Evolutionary conservation across 2,113 vertebrate genomes (phyloP).

Genomic region (Phyllopteryx taeniolatus): DNA sequence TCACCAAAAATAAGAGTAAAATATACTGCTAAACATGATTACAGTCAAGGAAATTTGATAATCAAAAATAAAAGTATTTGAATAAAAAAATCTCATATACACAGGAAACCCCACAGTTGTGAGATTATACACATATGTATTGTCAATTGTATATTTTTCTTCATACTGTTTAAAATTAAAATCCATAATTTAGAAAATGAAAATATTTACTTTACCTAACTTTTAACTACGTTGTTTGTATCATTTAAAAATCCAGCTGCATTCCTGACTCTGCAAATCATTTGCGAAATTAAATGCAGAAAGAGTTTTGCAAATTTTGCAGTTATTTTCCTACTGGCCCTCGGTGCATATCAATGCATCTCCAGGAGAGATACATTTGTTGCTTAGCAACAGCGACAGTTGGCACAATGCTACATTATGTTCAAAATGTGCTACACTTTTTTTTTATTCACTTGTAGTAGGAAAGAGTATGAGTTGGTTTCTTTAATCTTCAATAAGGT

Average conservation of each 20-base stretch:
- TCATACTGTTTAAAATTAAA: background rate
- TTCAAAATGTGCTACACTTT: conserved; percentile 31
- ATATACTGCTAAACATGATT: background rate
- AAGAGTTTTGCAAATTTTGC: conserved; percentile 35
- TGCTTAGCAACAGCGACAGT: conserved; percentile 63
- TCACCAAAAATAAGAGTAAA: background rate
- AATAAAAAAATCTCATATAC: background rate
- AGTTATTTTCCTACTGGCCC: conserved; percentile 46
- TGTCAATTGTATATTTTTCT: too few species aligned
- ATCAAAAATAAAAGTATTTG: background rate
- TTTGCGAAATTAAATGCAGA: conserved; percentile 19
- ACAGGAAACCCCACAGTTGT: too few species aligned
- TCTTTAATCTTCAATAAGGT: background rate
- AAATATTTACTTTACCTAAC: background rate
- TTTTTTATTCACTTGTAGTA: background rate
- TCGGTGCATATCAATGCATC: conserved; percentile 56
- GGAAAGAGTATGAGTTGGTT: background rate
- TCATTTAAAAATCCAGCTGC: background rate
- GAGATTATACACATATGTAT: too few species aligned
- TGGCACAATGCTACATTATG: conserved; percentile 43
- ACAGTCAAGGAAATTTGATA: background rate
- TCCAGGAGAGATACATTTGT: conserved; percentile 63
- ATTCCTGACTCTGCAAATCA: conserved; percentile 2
- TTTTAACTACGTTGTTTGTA: background rate
- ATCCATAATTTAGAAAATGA: background rate